Evolutionary conservation across 2,888 invertebrate species (phyloP).

Genomic region (Acleris literana): DNA sequence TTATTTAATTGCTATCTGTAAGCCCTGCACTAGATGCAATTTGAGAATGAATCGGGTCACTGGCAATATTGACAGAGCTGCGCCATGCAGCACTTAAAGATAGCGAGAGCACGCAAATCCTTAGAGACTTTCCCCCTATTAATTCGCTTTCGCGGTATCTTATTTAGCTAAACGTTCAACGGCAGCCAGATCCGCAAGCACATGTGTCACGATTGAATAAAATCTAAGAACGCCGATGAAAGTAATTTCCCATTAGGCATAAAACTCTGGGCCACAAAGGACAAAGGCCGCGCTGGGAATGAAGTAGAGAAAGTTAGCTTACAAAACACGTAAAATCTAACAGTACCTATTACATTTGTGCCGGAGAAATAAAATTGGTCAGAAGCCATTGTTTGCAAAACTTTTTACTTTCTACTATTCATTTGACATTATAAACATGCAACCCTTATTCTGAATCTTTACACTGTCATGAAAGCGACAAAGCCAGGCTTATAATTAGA

Average conservation of each 20-base stretch:
- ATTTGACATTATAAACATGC: conserved; percentile 33
- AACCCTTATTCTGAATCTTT: conserved; percentile 19
- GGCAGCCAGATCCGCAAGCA: conserved; percentile 47
- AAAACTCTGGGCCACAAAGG: conserved; percentile 12
- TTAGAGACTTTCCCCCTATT: conserved; percentile 77
- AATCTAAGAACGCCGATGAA: conserved; percentile 36
- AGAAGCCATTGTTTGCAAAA: conserved; percentile 29
- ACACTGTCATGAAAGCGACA: background rate
- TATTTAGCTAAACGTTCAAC: conserved; percentile 51
- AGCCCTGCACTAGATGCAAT: conserved; percentile 12
- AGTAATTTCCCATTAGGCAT: conserved; percentile 18
- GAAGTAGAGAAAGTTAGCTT: conserved; percentile 30
- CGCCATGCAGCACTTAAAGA: conserved; percentile 54
- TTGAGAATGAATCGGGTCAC: conserved; percentile 3
- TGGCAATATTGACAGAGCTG: conserved; percentile 18
- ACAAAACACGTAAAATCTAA: conserved; percentile 32
- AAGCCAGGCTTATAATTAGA: background rate
- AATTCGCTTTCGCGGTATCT: conserved; percentile 73
- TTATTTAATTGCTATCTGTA: conserved; percentile 57
- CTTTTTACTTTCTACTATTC: conserved; percentile 32
- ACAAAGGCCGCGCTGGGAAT: conserved; percentile 28
- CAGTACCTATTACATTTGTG: conserved; percentile 15
- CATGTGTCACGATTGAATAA: conserved; percentile 41
- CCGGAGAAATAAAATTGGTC: conserved; percentile 28
- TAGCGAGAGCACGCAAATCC: conserved; percentile 67